Conservation (phyloP, 2,888 invertebrate species). For the Coelopa pilipes region DNA sequence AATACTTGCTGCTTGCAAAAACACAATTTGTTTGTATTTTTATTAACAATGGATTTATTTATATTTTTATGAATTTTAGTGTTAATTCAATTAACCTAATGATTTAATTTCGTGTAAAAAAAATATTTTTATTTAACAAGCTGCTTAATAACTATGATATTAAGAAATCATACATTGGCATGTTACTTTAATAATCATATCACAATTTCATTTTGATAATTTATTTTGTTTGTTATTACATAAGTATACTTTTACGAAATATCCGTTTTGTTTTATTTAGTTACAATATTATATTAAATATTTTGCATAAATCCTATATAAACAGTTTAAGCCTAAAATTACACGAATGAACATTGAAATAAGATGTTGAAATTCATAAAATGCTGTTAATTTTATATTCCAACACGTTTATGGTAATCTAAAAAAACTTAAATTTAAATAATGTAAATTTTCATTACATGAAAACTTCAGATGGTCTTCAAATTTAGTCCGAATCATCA, state of each 20-base stretch:
- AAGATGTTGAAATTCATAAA: background rate
- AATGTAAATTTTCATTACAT: constrained; percentile 27
- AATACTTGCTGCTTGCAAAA: too few species aligned
- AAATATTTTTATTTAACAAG: constrained; percentile 12
- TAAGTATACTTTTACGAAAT: background rate
- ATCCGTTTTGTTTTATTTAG: constrained; percentile 1
- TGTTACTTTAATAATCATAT: constrained; percentile 20
- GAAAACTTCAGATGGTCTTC: constrained; percentile 14
- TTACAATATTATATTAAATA: constrained; percentile 1
- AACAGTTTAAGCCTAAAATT: constrained; percentile 7
- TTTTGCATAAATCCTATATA: constrained; percentile 2
- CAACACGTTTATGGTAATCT: background rate
- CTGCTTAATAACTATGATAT: constrained; percentile 28
- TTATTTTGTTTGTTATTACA: background rate
- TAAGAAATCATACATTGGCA: constrained; percentile 16
- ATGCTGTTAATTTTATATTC: too few species aligned
- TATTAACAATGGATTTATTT: background rate
- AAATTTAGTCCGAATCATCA: constrained; percentile 57
- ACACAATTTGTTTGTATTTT: background rate
- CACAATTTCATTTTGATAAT: constrained; percentile 18
- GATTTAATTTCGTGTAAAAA: constrained; percentile 1
- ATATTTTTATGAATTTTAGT: background rate
- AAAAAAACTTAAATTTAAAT: background rate
- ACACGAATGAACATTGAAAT: background rate
- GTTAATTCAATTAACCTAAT: constrained; percentile 11